Evolutionary conservation across 2,888 invertebrate species (phyloP), one percentile per base, ranked within the genome.

Genomic region (Sclerodermus sp.): DNA sequence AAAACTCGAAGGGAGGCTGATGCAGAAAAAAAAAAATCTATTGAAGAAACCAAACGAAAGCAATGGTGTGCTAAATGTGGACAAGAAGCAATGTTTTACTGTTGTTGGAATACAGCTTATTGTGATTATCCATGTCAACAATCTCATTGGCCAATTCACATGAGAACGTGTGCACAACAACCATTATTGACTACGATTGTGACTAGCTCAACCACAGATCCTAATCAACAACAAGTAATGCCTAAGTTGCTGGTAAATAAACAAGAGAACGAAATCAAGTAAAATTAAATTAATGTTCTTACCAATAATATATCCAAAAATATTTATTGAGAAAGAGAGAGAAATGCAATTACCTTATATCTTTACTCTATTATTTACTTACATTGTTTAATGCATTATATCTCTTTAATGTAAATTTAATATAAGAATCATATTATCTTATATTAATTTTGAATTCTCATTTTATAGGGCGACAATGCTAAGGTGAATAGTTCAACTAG

Each of bases 61-160:
- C 94, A 94, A 74, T 96, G 96, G 96, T 96, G 96, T 77, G 88
- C 91, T 0, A 84, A 86, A 72, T 96, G 96, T 79, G 84, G 85
- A 36, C 89, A 89, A 62, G 95, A 95, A 78, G 93, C 96, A 0
- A 87, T 90, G 64, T 92, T 93, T 77, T 93, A 94, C 78, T 96
- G 96, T 72, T 96, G 96, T 73, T 96, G 96, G 95, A 96, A 95
- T 80, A 95, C 95, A 0, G 88, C 93, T 45, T 96, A 96, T 78
- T 96, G 96, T 78, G 90, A 91, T 80, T 89, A 90, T 74, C 84
- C 87, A 1, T 96, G 96, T 68, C 95, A 95, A 78, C 86, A 90
- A 69, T 82, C 86, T 60, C 93, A 95, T 77, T 95, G 95, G 95
- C 79, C 87, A 1, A 79, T 83, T 8, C 95, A 95, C 77, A 86